Base-by-base conservation (phyloP, 2,113 vertebrate genomes). In the Polyodon spathula region DNA sequence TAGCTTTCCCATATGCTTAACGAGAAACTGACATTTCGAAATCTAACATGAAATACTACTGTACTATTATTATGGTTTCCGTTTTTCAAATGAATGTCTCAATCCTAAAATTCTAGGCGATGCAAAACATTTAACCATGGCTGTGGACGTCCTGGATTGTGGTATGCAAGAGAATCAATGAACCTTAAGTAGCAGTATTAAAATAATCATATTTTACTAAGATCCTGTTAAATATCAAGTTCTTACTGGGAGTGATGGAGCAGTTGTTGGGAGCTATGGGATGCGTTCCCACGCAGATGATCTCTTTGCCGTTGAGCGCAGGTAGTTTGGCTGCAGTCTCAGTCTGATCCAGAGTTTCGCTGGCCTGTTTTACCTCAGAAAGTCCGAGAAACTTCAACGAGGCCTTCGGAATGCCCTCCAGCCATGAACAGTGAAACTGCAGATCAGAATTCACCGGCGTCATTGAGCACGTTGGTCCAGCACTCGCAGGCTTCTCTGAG, bases 361-460 rank as follows among this genome's bases (percentile, higher is more conserved):
- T 15, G 52, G 60, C 76, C 16, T 15, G 67, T 58, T 37, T 67
- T 39, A 12, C 48, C 17, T 15, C 42, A 57, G 10, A 76, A 10
- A 83, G 52, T 1, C 6, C 16, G 5, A 78, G 80, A 52, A 84
- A 80, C 4, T 73, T 67, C 27, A 86, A 62, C 6, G 37, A 40
- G 11, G 71, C 77, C 41, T 17, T 43, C 1, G 83, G 80, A 4
- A 54, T 64, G 56, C 77, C 83, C 4, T 77, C 80, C 1, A 27
- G 37, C 83, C 78, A 84, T 12, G 0, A 4, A 59, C 83, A 86
- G 27, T 6, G 14, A 62, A 76, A 83, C 69, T 67, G 78, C 65
- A 86, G 70, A 2, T 56, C 1, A 0, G 4, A 0, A 48, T 66
- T 63, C 51, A 60, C 59, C 0, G 78, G 55, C 8, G 53, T 39